Conservation (phyloP, 2,797 vertebrate genomes). For the Sebastes nivosus region DNA sequence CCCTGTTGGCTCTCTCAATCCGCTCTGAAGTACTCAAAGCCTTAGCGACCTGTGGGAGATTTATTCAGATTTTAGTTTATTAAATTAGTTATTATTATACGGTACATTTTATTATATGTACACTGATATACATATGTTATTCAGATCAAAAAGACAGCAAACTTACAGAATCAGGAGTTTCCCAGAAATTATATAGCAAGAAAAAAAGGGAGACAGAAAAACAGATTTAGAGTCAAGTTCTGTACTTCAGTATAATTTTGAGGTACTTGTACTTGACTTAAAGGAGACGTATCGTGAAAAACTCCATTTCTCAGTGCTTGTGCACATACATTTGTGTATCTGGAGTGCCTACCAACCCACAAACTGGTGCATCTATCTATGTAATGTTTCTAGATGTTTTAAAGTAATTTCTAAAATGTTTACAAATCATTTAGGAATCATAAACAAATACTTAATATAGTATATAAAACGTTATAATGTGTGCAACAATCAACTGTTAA, state of each 20-base stretch:
- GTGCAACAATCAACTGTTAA: no score
- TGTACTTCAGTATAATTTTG: neutral
- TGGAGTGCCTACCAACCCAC: no score
- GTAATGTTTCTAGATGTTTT: no score
- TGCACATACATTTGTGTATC: no score
- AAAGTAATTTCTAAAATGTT: no score
- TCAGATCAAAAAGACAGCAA: neutral
- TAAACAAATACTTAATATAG: no score
- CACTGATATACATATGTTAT: neutral
- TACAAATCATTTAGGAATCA: no score
- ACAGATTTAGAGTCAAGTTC: neutral
- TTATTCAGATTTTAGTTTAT: neutral
- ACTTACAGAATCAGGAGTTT: constrained; percentile 13
- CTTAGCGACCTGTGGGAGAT: neutral
- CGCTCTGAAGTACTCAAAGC: neutral
- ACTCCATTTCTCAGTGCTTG: no score
- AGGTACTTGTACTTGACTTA: neutral
- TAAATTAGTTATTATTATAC: neutral
- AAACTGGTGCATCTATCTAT: no score
- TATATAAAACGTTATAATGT: no score
- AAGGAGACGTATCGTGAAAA: no score
- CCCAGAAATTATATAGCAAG: neutral
- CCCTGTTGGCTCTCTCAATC: constrained; percentile 33
- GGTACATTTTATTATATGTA: neutral
- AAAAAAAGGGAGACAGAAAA: neutral